Conservation (phyloP, 2,113 vertebrate genomes). For the Trachemys scripta region DNA sequence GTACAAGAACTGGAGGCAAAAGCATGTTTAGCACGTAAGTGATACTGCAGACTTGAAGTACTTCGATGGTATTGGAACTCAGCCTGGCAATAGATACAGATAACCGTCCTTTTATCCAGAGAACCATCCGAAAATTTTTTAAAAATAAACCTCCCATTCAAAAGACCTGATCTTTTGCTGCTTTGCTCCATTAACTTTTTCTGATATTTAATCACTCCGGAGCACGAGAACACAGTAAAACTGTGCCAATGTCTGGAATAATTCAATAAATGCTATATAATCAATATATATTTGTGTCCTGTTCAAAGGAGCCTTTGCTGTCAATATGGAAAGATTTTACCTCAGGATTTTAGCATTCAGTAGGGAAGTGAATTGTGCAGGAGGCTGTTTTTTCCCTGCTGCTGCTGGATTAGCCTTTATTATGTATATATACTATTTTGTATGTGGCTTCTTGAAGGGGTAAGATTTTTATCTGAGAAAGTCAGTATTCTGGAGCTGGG, state of each 20-base stretch:
- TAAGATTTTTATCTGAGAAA: slow-evolving; percentile 73
- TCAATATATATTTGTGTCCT: slow-evolving; percentile 84
- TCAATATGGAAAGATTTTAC: slow-evolving; percentile 65
- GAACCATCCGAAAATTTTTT: no score
- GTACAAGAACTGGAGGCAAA: background rate
- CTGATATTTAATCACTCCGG: no score
- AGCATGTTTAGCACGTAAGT: background rate
- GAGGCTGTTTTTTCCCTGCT: slow-evolving; percentile 68
- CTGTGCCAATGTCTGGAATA: slow-evolving; percentile 78
- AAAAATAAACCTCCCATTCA: no score
- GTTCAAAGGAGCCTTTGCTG: slow-evolving; percentile 75
- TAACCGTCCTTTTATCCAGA: no score
- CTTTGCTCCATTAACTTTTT: no score
- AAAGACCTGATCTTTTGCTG: no score
- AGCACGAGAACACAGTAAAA: no score
- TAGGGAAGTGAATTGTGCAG: slow-evolving; percentile 56
- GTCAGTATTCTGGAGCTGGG: slow-evolving; percentile 71
- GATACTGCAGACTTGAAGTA: background rate
- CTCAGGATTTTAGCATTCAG: slow-evolving; percentile 74
- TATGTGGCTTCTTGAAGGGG: slow-evolving; percentile 62
- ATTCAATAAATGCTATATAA: slow-evolving; percentile 87
- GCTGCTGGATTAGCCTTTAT: slow-evolving; percentile 70
- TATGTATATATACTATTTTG: slow-evolving; percentile 36
- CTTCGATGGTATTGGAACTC: no score
- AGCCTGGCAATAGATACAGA: no score